Percentiles rank a stretch among this genome's conserved stretches.
phyloP scores from a whole-genome alignment of 2,888 invertebrate genomes.

The Rhogogaster chlorosoma region DNA sequence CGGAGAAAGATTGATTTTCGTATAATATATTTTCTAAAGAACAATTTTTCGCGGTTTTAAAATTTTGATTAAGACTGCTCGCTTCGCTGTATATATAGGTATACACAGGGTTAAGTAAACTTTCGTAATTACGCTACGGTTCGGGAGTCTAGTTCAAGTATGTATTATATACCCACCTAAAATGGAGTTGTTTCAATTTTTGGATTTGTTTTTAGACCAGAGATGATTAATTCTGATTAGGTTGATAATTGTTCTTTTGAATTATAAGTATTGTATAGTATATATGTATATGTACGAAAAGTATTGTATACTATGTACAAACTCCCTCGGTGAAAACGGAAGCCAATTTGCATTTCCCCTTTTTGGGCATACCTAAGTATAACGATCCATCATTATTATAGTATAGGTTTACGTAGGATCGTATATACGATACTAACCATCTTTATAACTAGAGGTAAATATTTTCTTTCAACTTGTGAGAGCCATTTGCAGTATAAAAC shows the following conservation, averaged over 20 bases:
- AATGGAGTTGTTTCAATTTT: constrained; percentile 20
- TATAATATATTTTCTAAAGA: background rate
- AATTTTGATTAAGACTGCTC: background rate
- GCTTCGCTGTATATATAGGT: background rate
- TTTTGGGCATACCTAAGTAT: background rate
- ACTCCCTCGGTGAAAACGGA: constrained; percentile 4
- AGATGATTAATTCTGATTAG: constrained; percentile 31
- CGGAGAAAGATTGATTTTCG: background rate
- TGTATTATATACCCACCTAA: background rate
- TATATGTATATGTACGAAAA: background rate
- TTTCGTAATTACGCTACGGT: constrained; percentile 5
- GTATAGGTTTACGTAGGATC: background rate
- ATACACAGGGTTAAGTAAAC: background rate
- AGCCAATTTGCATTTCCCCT: background rate
- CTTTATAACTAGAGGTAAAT: constrained; percentile 37
- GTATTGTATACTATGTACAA: background rate
- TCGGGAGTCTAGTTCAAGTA: background rate
- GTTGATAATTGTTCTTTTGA: constrained; percentile 6
- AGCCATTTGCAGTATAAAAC: background rate
- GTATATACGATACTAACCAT: background rate
- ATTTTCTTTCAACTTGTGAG: background rate
- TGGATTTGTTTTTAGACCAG: background rate
- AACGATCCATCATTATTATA: constrained; percentile 37
- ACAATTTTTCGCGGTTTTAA: background rate
- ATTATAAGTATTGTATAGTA: background rate